These are phyloP conservation scores for Paragorgia papillata DNA, from an alignment of 92 coral and sea anemone genomes.

Conservation along the genomic window DNA sequence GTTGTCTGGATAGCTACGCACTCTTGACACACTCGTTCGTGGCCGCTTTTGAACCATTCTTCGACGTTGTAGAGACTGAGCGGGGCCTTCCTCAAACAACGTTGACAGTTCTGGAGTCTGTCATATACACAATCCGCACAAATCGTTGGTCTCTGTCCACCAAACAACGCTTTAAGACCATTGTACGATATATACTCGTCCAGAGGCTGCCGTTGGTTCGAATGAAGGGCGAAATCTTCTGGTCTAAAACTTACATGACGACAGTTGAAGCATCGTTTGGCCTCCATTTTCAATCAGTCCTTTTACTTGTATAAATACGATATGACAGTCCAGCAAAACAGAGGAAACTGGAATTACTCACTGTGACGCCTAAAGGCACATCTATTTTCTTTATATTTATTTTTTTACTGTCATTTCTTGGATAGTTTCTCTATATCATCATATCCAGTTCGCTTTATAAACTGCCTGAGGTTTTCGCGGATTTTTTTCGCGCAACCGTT, in stretches of 20 bases:
- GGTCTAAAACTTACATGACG: conserved; percentile 76
- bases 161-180: conserved; percentile 41
- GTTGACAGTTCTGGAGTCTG: conserved; percentile 81
- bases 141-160: conserved; percentile 53
- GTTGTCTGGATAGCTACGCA: conserved; percentile 85
- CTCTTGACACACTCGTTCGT: conserved; percentile 80
- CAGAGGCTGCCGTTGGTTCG: conserved; percentile 46
- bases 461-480: neutral
- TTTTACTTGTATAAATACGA: neutral
- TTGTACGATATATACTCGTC: conserved; percentile 47
- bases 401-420: neutral
- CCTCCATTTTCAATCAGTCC: conserved; percentile 58
- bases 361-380: neutral
- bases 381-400: neutral
- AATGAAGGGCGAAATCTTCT: conserved; percentile 62
- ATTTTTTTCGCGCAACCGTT: neutral
- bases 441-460: neutral
- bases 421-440: neutral
- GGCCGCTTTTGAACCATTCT: conserved; percentile 85
- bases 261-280: conserved; percentile 91
- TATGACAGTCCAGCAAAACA: neutral
- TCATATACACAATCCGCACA: conserved; percentile 97
- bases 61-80: conserved; percentile 90
- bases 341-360: neutral
- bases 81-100: conserved; percentile 77